Base-by-base conservation (phyloP, 2,888 invertebrate species). In the Omphaloscelis lunosa region DNA sequence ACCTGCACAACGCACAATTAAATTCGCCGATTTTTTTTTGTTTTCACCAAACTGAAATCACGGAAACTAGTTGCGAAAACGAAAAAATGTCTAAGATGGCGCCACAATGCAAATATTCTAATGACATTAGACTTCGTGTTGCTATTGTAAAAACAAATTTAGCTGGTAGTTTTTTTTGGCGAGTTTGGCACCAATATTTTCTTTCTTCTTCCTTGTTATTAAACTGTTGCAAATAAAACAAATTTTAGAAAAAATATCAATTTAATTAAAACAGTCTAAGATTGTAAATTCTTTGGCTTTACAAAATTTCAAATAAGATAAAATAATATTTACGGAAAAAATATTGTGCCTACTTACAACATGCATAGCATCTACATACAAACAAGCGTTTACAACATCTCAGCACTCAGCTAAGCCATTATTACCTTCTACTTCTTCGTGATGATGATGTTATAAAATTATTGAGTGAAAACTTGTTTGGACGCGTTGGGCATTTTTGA, bases 41-140 rank as follows among this genome's bases (percentile, higher is more conserved):
- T 92, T 91, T 86, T 90, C 88, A 87, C 88, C 61, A 56, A 89
- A 81, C 82, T 78, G 82, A 89, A 92, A 91, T 85, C 89, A 91
- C 89, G 23, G 88, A 89, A 91, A 90, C 88, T 90, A 90, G 85
- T 90, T 88, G 85, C 86, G 86, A 90, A 91, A 87, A 85, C 84
- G 84, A 86, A 89, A 80, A 89, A 89, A 85, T 80, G 82, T 87
- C 75, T 82, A 86, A 86, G 89, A 89, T 89, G 92, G 92, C 93
- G 93, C 92, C 85, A 89, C 88, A 79, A 82, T 82, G 74, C 82
- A 86, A 80, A 83, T 83, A 77, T 78, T 75, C 34, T 69, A 72
- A 70, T 89, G 89, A 90, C 88, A 83, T 85, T 76, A 83, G 34
- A 72, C 11, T 39, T 9, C 6, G 58, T 81, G 83, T 86, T 89